Base-by-base conservation (phyloP, 2,113 vertebrate species). In the Oreotrochilus melanogaster region DNA sequence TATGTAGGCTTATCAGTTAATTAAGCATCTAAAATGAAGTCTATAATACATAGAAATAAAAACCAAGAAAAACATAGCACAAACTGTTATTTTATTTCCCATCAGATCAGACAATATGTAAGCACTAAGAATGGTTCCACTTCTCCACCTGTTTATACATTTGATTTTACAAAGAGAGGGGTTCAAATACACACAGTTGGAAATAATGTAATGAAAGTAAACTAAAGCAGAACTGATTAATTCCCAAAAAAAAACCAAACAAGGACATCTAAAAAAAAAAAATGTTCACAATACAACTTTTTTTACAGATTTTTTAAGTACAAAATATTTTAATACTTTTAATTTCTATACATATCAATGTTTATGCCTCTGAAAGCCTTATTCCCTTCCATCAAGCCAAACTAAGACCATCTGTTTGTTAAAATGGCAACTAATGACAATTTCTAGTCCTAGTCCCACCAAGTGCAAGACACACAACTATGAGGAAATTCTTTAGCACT, bases 291-390 rank as follows among this genome's bases (percentile, higher is more conserved):
- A 57, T 23, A 89, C 12, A 86, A 92, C 60, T 17, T 31, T 54
- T 57, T 76, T 54, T 11, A 73, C 39, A 39, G 39, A 13, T 39
- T 39, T 39, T 39, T 39, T 39, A 39, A 39, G 12, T 39, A 11
- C 39, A 39, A 39, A 39, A 39, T 39, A 39, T 39, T 39, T 73
- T 35, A 43, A 60, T 43, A 37, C 17, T 69, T 74, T 67, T 83
- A 65, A 97, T 97, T 97, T 98, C 62, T 89, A 95, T 95, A 97
- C 86, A 97, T 93, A 92, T 97, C 95, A 96, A 97, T 90, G 70
- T 96, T 92, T 3, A 95, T 96, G 43, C 96, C 96, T 89, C 11
- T 4, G n/a, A 98, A 97, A 81, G 97, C 88, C 71, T 91, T 91
- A 80, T 89, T 97, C 15, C 82, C 60, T n/a, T 84, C 94, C 94